Percentiles rank a stretch among this genome's conserved stretches.
Evolutionary conservation across 2,888 invertebrate genomes (phyloP).

Genomic region (Tuta absoluta): DNA sequence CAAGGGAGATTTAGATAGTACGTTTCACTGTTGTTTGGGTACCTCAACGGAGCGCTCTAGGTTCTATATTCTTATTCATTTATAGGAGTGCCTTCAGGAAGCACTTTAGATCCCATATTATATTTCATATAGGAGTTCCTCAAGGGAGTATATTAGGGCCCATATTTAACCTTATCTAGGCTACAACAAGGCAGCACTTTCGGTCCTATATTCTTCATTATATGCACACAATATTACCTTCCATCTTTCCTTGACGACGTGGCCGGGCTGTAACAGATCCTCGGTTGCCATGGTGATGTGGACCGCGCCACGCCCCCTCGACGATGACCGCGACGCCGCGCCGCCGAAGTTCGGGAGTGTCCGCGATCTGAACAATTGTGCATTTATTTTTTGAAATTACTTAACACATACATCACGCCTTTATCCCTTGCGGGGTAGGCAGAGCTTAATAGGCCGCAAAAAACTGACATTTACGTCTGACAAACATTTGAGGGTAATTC

Average conservation of each 20-base stretch:
- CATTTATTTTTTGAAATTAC: no score
- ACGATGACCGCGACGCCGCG: slow-evolving; percentile 10
- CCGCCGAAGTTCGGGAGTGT: slow-evolving; percentile 78
- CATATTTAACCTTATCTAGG: slow-evolving; percentile 23
- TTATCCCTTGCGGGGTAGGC: no score
- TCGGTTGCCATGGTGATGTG: slow-evolving; percentile 93
- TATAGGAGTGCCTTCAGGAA: neutral
- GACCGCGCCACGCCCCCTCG: neutral
- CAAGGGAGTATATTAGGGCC: neutral
- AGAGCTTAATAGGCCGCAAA: no score
- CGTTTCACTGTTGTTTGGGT: neutral
- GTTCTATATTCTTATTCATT: no score
- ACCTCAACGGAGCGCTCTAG: no score
- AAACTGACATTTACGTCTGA: no score
- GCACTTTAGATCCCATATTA: neutral
- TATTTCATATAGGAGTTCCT: neutral
- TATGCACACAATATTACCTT: slow-evolving; percentile 87
- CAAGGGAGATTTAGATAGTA: neutral
- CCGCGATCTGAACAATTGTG: slow-evolving; percentile 64
- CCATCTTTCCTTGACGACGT: slow-evolving; percentile 99
- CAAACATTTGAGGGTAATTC: no score
- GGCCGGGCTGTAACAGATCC: slow-evolving; percentile 96
- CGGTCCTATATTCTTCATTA: neutral
- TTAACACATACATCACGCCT: neutral
- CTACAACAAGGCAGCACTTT: neutral